Percentiles rank a stretch among this genome's conserved stretches.
Conservation (phyloP, 2,797 vertebrate genomes). For the Pseudotriccus pelzelni region DNA sequence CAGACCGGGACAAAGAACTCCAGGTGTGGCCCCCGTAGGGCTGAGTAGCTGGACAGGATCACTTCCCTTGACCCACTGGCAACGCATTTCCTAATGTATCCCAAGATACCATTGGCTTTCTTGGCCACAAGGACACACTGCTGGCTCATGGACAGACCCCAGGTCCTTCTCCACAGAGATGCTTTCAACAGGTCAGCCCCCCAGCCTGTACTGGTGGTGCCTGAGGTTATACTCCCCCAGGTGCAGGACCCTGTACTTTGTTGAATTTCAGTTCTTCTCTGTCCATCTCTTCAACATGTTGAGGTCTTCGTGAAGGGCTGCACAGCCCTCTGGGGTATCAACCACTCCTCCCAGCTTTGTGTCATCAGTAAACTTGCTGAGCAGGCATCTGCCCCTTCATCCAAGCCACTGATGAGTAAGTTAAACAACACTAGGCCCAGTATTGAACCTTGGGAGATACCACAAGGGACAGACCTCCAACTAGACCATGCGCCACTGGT, state of each 20-base stretch:
- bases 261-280: neutral
- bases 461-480: neutral
- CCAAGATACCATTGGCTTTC: neutral
- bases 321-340: accelerated
- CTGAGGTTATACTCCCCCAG: neutral
- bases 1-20: neutral
- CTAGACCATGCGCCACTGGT: neutral
- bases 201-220: accelerated
- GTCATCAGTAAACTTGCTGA: neutral
- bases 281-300: accelerated
- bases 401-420: neutral
- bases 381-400: neutral
- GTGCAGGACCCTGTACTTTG: neutral
- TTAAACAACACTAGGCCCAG: neutral
- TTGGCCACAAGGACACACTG: no score
- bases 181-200: neutral
- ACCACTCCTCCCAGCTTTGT: neutral
- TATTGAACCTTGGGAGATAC: neutral
- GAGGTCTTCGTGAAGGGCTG: accelerated
- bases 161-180: neutral
- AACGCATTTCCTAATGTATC: neutral
- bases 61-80: neutral
- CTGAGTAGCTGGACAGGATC: neutral
- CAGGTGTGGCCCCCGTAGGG: neutral
- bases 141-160: neutral